Evolutionary conservation across 2,113 vertebrate species (phyloP).

Genomic region (Notiomystis cincta): DNA sequence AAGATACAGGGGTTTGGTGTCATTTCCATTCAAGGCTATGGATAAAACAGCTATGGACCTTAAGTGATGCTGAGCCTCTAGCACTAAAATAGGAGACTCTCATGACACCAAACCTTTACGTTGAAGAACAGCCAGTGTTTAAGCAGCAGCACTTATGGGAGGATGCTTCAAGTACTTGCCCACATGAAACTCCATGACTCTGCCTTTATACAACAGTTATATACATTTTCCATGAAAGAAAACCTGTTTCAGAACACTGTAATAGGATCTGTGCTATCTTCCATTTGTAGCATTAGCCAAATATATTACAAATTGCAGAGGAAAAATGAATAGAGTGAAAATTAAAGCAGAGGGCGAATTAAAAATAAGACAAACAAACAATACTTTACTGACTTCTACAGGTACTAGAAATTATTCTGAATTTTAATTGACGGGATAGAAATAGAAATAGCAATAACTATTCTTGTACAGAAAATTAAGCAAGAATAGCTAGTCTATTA

Average conservation of each 20-base stretch:
- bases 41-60: background rate
- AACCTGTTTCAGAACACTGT: background rate
- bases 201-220: background rate
- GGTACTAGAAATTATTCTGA: slow-evolving; percentile 35
- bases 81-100: background rate
- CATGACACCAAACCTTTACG: background rate
- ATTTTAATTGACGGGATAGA: slow-evolving; percentile 41
- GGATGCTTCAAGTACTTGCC: background rate
- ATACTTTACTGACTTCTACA: slow-evolving; percentile 15
- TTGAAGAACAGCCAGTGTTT: background rate
- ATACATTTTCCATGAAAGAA: background rate
- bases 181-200: background rate
- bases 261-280: background rate
- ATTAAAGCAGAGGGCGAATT: background rate
- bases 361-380: slow-evolving; percentile 32
- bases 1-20: background rate
- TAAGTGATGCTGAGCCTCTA: background rate
- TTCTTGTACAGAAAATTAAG: slow-evolving; percentile 54
- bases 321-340: background rate
- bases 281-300: background rate
- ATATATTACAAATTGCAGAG: background rate
- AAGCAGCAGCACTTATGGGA: background rate
- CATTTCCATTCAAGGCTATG: background rate
- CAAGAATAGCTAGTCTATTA: slow-evolving; percentile 59
- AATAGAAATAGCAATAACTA: slow-evolving; percentile 54